Percentiles rank a stretch among this genome's conserved stretches.
Evolutionary conservation across 2,797 vertebrate species (phyloP).

Genomic region (Australoheros facetus): DNA sequence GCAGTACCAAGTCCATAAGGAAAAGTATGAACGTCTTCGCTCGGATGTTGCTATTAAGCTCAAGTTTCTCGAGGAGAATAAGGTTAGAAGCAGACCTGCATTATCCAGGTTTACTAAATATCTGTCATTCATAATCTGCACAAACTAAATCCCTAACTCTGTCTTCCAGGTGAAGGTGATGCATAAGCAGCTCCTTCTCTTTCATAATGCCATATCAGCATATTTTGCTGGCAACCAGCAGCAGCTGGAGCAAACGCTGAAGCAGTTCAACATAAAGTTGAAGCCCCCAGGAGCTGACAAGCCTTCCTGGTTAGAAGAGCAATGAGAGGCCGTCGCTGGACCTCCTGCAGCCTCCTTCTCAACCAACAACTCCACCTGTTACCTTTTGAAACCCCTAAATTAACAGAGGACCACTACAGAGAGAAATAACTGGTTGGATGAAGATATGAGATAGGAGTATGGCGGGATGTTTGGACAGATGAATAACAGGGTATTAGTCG

Average conservation of each 20-base stretch:
- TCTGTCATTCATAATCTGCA: background rate
- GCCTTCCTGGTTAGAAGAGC: constrained; percentile 98
- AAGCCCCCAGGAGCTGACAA: constrained; percentile 90
- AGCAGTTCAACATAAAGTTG: constrained; percentile 95
- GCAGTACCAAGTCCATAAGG: constrained; percentile 92
- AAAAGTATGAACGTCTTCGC: constrained; percentile 94
- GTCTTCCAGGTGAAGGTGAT: constrained; percentile 94
- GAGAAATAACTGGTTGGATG: constrained; percentile 35
- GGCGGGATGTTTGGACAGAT: constrained; percentile 16
- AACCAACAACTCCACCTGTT: constrained; percentile 60
- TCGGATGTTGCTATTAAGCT: constrained; percentile 94
- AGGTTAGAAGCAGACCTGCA: constrained; percentile 77
- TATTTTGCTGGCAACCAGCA: constrained; percentile 99
- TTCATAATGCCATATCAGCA: constrained; percentile 96
- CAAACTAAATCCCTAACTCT: background rate
- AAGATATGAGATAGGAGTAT: constrained; percentile 31
- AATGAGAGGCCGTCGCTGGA: constrained; percentile 75
- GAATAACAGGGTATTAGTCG: constrained; percentile 47
- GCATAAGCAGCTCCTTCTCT: constrained; percentile 98
- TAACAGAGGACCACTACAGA: constrained; percentile 65
- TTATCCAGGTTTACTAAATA: background rate
- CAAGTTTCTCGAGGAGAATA: constrained; percentile 98
- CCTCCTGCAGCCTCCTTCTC: constrained; percentile 28
- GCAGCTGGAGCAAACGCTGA: constrained; percentile 95
- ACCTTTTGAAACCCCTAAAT: constrained; percentile 57